Conservation (phyloP, 2,113 vertebrate species). For the Caracal caracal region DNA sequence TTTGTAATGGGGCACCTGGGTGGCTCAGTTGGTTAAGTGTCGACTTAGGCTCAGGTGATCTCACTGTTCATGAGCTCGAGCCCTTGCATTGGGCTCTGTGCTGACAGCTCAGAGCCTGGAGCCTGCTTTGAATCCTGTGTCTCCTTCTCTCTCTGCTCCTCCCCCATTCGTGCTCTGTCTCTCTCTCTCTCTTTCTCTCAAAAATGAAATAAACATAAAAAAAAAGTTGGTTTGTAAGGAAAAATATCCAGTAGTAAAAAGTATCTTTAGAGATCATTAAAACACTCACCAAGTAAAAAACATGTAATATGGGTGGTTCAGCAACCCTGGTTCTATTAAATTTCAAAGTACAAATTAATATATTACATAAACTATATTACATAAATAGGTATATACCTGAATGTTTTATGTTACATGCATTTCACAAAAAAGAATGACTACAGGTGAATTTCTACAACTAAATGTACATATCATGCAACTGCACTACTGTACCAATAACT, state of each 20-base stretch:
- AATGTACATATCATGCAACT: background rate
- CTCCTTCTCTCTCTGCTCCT: no score
- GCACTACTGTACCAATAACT: background rate
- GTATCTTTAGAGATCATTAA: background rate
- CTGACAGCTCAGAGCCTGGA: no score
- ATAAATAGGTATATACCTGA: background rate
- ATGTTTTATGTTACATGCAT: background rate
- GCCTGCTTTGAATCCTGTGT: no score
- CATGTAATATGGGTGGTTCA: background rate
- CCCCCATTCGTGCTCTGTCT: no score
- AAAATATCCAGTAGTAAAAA: constrained; percentile 37
- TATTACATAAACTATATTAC: background rate
- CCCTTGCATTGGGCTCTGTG: no score
- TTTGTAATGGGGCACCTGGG: background rate
- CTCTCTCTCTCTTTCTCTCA: no score
- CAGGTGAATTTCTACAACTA: background rate
- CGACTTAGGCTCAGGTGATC: no score
- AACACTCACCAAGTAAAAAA: background rate
- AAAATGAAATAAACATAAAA: no score
- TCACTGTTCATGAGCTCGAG: no score
- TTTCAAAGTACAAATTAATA: constrained; percentile 16
- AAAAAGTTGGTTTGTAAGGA: background rate
- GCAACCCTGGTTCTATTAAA: background rate
- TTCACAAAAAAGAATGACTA: background rate
- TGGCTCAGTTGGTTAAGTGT: no score